Base-by-base conservation (phyloP, 2,797 vertebrate genomes). In the Numenius phaeopus region DNA sequence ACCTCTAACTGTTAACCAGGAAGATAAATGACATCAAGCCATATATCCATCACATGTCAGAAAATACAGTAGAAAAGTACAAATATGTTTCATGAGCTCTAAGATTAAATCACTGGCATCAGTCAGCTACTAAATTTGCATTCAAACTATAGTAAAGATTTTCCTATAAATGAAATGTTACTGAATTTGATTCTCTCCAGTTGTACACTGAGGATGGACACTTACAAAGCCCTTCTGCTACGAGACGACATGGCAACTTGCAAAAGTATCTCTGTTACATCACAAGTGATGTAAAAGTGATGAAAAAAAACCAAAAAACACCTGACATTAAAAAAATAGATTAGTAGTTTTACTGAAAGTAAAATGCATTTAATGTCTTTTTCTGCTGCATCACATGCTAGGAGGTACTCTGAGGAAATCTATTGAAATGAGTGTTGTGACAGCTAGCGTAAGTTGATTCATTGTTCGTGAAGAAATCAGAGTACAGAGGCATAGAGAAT, bases 401-500 rank as follows among this genome's bases (percentile, higher is more conserved):
- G 54, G 71, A 96, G 86, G 42, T 55, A 54, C 89, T 94, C 65
- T 77, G 90, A 96, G 94, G 92, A 91, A 83, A 95, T 69, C 86
- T 26, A 80, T 0, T 80, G 84, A 87, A 73, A 90, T 22, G 39
- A 76, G 80, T 52, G 78, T 94, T 96, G 90, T 96, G 90, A 97
- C 90, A 97, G 94, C 39, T n/a, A 65, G 22, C 6, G 9, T 62
- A 92, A 94, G 94, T 96, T 46, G 34, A 90, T 62, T 89, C 87
- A 87, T 88, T 93, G 78, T 82, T 90, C 10, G 0, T 4, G 27
- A 76, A 94, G 90, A 82, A 91, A 84, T 50, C 61, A 10, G 22
- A 90, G 70, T 10, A 97, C 76, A 93, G 86, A 95, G 73, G 59
- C 94, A 81, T 14, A 84, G 64, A 97, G 71, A 96, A 96, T 34